These are phyloP conservation scores for Prolemur simus DNA, from an alignment of 2,113 vertebrate species.

Conservation along the genomic window DNA sequence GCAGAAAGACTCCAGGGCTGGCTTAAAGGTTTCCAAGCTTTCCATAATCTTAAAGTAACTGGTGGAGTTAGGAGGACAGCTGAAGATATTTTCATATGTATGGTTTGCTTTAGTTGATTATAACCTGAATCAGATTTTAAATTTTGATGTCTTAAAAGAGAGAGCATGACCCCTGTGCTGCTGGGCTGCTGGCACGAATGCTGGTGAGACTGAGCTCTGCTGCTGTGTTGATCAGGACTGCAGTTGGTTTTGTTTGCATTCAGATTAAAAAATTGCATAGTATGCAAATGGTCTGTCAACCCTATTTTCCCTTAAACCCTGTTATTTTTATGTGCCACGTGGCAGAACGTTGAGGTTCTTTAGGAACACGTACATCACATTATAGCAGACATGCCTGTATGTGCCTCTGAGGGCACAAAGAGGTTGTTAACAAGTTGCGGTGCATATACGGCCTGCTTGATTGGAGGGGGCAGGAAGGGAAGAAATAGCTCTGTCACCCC, in stretches of 20 bases:
- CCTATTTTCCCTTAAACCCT: neutral
- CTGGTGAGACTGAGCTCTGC: neutral
- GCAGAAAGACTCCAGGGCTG: neutral
- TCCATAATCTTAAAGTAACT: neutral
- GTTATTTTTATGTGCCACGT: neutral
- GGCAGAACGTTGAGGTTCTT: neutral
- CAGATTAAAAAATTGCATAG: neutral
- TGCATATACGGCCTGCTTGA: neutral
- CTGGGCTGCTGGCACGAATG: neutral
- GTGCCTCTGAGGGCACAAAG: neutral
- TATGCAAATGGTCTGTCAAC: too few relatives aligned
- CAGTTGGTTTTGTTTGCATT: neutral
- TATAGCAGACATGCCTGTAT: neutral
- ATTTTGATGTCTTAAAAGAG: neutral
- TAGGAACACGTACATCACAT: accelerated
- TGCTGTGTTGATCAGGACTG: neutral
- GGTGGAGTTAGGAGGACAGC: too few relatives aligned
- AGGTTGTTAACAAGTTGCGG: neutral
- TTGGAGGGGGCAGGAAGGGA: neutral
- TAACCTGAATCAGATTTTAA: neutral
- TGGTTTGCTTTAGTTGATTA: neutral
- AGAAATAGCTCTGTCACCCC: neutral
- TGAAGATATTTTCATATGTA: neutral
- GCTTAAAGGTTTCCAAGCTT: neutral
- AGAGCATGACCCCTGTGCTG: neutral